phyloP scores from a whole-genome alignment of 2,113 vertebrate genomes.

The Cepphus grylle region DNA sequence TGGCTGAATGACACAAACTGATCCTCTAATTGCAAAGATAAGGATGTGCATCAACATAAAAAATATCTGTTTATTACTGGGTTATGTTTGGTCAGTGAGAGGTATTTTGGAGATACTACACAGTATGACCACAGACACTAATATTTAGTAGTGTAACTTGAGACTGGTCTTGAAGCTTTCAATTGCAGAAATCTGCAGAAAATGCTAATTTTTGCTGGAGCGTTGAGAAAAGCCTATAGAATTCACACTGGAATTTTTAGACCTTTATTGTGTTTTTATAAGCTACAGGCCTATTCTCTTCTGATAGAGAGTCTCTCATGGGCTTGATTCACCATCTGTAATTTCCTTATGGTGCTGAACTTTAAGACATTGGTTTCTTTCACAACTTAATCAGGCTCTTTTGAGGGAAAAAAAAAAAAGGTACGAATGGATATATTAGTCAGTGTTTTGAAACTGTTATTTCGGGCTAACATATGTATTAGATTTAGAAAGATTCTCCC shows the following conservation, averaged over 20 bases:
- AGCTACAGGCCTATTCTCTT: neutral
- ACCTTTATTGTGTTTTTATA: neutral
- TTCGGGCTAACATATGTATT: neutral
- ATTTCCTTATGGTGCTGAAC: slow-evolving; percentile 5
- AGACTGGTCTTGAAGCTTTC: neutral
- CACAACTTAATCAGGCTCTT: neutral
- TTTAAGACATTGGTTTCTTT: neutral
- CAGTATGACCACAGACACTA: neutral
- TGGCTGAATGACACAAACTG: neutral
- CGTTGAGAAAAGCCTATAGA: neutral
- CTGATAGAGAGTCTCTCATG: neutral
- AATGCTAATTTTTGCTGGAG: neutral
- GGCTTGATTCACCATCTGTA: slow-evolving; percentile 28
- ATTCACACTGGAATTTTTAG: slow-evolving; percentile 10
- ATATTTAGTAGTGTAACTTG: neutral
- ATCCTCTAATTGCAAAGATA: neutral
- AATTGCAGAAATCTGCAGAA: neutral
- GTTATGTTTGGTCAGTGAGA: neutral
- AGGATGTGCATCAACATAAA: neutral
- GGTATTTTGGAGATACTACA: neutral
- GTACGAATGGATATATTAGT: neutral
- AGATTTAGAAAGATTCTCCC: neutral
- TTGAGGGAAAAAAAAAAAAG: neutral
- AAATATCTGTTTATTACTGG: neutral
- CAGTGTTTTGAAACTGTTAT: neutral